A percentile compares a stretch with the other conserved stretches of the same genome.
Evolutionary conservation across 2,797 vertebrate genomes (phyloP).

Genomic region (Chiropotes sagulatus): DNA sequence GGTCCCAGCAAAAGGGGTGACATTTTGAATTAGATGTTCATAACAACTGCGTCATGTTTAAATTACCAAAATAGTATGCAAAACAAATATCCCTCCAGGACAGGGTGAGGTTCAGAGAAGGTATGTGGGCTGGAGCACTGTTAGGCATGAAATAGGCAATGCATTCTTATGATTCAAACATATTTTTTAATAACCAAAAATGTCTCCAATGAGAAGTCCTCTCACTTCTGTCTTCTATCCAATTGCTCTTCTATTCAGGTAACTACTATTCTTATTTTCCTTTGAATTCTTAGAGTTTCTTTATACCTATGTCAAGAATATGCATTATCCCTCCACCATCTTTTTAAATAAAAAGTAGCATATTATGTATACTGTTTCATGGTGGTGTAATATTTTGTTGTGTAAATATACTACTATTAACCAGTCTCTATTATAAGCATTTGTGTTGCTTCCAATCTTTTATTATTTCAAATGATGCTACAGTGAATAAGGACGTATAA

Average conservation of each 20-base stretch:
- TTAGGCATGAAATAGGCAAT: not conserved
- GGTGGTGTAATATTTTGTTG: not conserved
- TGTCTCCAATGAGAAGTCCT: not conserved
- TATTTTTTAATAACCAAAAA: not conserved
- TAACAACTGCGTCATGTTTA: not conserved
- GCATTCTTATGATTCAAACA: not conserved
- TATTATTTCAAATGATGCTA: not conserved
- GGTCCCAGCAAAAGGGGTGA: not conserved
- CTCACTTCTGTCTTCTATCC: not conserved
- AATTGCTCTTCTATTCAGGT: not conserved
- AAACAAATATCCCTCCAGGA: not conserved
- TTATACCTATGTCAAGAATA: not conserved
- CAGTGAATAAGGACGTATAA: not conserved
- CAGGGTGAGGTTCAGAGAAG: not conserved
- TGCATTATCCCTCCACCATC: not conserved
- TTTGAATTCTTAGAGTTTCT: conserved; percentile 13
- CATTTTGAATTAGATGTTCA: conserved; percentile 2
- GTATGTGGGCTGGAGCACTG: not conserved
- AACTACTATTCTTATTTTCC: not conserved
- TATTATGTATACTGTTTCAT: not conserved
- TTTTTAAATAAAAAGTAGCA: conserved; percentile 25
- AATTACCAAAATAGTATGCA: not conserved
- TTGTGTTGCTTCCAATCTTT: not conserved
- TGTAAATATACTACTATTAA: not conserved
- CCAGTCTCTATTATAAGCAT: not conserved